Evolutionary conservation across 2,797 vertebrate genomes (phyloP).

Genomic region (Sebastes minor): DNA sequence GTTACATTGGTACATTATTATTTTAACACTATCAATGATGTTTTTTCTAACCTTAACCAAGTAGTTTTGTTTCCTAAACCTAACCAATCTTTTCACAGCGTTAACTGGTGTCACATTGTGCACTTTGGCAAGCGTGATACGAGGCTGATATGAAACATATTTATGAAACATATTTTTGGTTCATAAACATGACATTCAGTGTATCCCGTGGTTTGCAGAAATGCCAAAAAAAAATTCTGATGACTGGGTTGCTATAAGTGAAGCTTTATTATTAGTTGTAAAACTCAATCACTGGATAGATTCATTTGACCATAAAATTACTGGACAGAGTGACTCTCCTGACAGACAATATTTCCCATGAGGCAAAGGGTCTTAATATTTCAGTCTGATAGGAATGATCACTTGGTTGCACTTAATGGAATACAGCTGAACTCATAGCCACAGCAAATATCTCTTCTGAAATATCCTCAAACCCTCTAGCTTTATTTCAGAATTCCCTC

Average conservation of each 20-base stretch:
- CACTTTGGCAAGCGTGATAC: neutral
- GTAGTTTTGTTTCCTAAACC: too few relatives aligned
- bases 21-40: neutral
- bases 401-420: conserved; percentile 14
- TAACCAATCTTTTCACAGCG: too few relatives aligned
- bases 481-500: neutral
- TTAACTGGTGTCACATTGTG: too few relatives aligned
- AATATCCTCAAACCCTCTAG: neutral
- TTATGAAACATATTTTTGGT: too few relatives aligned
- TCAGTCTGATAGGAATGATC: conserved; percentile 15
- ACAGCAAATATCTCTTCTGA: conserved; percentile 2
- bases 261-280: neutral
- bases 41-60: too few relatives aligned
- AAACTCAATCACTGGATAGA: neutral
- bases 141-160: neutral
- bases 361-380: conserved; percentile 12
- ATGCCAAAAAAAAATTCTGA: neutral
- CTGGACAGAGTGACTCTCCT: neutral
- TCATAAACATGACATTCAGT: neutral
- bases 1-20: neutral
- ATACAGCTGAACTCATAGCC: conserved; percentile 17
- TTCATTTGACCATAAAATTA: neutral
- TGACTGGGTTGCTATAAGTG: neutral
- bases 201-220: neutral
- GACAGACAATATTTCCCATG: conserved; percentile 22